A percentile compares a stretch with the other conserved stretches of the same genome.
Conservation (phyloP, 2,888 invertebrate genomes). For the Hirtodrosophila cameraria region DNA sequence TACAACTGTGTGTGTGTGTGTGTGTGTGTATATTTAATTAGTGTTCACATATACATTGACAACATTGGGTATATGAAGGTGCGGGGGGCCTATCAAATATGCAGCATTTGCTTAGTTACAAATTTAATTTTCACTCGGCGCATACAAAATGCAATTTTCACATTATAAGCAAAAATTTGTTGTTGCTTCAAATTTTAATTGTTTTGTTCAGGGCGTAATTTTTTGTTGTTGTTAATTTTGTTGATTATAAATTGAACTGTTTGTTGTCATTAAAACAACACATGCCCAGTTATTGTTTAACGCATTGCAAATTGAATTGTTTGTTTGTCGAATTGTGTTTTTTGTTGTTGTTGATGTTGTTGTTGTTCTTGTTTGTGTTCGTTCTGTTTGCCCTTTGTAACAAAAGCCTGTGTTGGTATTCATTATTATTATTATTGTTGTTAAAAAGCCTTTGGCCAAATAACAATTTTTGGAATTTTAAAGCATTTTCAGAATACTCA, state of each 20-base stretch:
- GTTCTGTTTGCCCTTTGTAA: conserved; percentile 16
- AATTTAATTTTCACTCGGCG: conserved; percentile 63
- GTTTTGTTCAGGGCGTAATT: too few relatives aligned
- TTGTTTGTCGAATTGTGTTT: too few relatives aligned
- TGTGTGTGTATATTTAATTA: conserved; percentile 63
- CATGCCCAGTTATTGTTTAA: too few relatives aligned
- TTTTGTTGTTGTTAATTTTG: too few relatives aligned
- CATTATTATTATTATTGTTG: not conserved
- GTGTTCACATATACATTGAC: conserved; percentile 56
- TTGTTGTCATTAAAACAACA: too few relatives aligned
- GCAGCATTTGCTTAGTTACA: conserved; percentile 73
- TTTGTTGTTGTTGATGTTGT: too few relatives aligned
- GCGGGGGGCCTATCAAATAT: conserved; percentile 61
- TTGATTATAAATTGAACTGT: conserved; percentile 41
- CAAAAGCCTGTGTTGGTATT: conserved; percentile 12
- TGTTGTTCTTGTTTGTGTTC: too few relatives aligned
- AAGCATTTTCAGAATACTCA: conserved; percentile 23
- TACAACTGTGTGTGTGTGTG: conserved; percentile 17
- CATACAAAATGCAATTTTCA: conserved; percentile 50
- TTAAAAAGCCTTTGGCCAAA: conserved; percentile 28
- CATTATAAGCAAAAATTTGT: conserved; percentile 37
- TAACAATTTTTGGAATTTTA: conserved; percentile 26
- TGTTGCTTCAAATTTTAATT: too few relatives aligned
- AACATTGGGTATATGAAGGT: conserved; percentile 13
- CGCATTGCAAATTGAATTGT: conserved; percentile 40